A percentile compares a stretch with the other conserved stretches of the same genome.
phyloP scores from a whole-genome alignment of 2,113 vertebrate genomes.

The Psammodynastes pulverulentus region DNA sequence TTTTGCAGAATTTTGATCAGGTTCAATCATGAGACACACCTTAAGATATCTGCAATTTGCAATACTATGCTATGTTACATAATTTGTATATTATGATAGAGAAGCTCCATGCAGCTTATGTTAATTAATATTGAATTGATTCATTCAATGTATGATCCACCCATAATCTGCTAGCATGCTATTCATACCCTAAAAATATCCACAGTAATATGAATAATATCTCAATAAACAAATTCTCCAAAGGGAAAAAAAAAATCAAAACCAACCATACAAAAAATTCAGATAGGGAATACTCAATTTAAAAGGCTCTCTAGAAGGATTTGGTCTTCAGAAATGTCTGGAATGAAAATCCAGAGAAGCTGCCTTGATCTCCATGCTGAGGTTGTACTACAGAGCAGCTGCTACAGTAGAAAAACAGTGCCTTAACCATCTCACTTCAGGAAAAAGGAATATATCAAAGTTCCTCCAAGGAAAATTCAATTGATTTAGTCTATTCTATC shows the following conservation, averaged over 20 bases:
- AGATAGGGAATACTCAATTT: not conserved
- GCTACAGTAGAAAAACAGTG: not conserved
- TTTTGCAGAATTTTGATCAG: not conserved
- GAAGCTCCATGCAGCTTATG: not conserved
- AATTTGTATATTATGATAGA: not conserved
- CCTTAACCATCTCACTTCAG: not conserved
- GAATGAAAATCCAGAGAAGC: not conserved
- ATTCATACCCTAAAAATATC: not conserved
- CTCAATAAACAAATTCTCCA: not conserved
- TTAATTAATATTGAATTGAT: not conserved
- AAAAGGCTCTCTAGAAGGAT: not conserved
- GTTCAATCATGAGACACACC: not conserved
- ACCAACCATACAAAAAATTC: not conserved
- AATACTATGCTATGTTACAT: not conserved
- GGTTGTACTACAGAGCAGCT: not conserved
- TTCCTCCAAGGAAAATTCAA: not conserved
- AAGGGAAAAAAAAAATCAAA: not conserved
- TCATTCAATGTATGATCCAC: not conserved
- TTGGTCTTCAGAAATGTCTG: not conserved
- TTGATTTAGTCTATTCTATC: not conserved
- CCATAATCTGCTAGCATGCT: not conserved
- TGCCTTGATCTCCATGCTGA: not conserved
- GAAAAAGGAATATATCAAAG: not conserved
- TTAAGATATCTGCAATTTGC: not conserved
- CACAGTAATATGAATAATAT: not conserved